Evolutionary conservation across 2,888 invertebrate species (phyloP).

Genomic region (Conchocele bisecta): DNA sequence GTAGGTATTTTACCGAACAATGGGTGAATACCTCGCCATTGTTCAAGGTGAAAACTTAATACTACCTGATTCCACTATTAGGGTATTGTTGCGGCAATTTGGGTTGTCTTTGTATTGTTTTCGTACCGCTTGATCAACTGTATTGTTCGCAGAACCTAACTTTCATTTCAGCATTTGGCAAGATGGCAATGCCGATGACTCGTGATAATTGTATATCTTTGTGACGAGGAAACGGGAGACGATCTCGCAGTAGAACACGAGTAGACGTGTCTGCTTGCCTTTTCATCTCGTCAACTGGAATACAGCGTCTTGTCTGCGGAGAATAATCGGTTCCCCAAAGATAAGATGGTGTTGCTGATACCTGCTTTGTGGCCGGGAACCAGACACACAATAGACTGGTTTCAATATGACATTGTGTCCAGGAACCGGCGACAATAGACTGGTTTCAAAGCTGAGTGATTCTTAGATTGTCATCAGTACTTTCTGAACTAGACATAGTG

Average conservation of each 20-base stretch:
- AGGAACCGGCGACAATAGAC: too few species aligned
- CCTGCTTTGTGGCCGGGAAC: too few species aligned
- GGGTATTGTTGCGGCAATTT: slow-evolving; percentile 41
- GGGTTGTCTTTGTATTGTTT: slow-evolving; percentile 44
- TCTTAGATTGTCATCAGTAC: slow-evolving; percentile 47
- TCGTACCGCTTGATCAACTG: slow-evolving; percentile 29
- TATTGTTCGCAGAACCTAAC: slow-evolving; percentile 23
- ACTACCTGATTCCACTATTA: slow-evolving; percentile 47
- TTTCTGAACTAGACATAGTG: slow-evolving; percentile 17
- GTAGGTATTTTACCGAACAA: slow-evolving; percentile 58
- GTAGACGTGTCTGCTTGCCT: too few species aligned
- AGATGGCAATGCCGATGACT: slow-evolving; percentile 55
- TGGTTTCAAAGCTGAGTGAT: too few species aligned
- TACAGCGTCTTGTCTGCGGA: slow-evolving; percentile 43
- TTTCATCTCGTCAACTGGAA: too few species aligned
- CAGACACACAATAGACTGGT: too few species aligned
- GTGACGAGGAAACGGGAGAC: too few species aligned
- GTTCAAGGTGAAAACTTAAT: slow-evolving; percentile 46
- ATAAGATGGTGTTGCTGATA: slow-evolving; percentile 33
- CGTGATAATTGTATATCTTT: too few species aligned
- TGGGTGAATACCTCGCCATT: slow-evolving; percentile 40
- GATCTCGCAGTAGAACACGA: too few species aligned
- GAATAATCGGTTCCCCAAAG: slow-evolving; percentile 18
- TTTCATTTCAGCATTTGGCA: slow-evolving; percentile 39
- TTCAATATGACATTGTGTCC: too few species aligned